These are phyloP conservation scores for Amphipoea oculea DNA, from an alignment of 2,888 invertebrate species.

Conservation along the genomic window DNA sequence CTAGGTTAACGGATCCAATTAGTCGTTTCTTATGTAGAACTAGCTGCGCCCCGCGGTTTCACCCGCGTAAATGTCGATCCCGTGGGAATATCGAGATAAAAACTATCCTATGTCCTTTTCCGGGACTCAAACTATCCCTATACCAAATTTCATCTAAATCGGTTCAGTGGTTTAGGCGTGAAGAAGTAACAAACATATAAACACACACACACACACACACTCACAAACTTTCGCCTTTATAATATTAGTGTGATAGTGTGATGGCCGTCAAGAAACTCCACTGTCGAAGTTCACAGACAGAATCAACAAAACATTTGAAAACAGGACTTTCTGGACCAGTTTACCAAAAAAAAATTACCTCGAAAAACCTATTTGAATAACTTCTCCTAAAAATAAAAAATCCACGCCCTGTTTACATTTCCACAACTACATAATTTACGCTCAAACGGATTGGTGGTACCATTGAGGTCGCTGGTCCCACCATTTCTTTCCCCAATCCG, in stretches of 20 bases:
- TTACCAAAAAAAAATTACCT: background rate
- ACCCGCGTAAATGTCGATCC: no score
- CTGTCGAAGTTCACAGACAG: background rate
- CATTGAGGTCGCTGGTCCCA: conserved; percentile 31
- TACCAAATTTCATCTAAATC: no score
- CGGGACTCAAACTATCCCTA: no score
- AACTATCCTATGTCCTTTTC: no score
- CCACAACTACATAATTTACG: conserved; percentile 32
- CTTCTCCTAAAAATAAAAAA: conserved; percentile 10
- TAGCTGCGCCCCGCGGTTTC: no score
- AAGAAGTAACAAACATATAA: no score
- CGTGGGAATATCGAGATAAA: no score
- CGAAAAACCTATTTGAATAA: conserved; percentile 5
- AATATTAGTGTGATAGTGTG: no score
- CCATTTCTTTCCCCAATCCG: conserved; percentile 55
- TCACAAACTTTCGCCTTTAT: no score
- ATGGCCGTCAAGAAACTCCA: background rate
- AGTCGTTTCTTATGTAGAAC: background rate
- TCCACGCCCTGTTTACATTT: conserved; percentile 22
- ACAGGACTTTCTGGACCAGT: background rate
- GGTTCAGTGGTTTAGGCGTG: no score
- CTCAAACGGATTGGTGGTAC: conserved; percentile 29
- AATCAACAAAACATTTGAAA: background rate
- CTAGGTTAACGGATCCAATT: background rate
- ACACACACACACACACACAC: no score